These are phyloP conservation scores for Lota lota DNA, from an alignment of 2,113 vertebrate species.

Conservation along the genomic window DNA sequence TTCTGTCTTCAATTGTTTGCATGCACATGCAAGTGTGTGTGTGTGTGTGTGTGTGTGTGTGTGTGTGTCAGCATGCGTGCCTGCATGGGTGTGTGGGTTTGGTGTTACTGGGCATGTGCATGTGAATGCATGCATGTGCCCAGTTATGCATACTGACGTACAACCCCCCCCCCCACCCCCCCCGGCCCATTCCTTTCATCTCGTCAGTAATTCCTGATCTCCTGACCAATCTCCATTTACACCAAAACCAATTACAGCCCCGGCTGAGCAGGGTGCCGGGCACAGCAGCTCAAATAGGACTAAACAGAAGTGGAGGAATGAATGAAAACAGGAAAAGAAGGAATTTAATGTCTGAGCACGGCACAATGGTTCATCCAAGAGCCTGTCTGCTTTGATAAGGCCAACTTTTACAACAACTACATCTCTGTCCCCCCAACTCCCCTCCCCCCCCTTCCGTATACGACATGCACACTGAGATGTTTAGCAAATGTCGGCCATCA, in stretches of 20 bases:
- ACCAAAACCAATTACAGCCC: slow-evolving; percentile 64
- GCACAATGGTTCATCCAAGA: slow-evolving; percentile 17
- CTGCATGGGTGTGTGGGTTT: not conserved
- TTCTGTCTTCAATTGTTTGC: slow-evolving; percentile 3
- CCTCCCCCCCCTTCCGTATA: no score
- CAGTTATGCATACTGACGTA: not conserved
- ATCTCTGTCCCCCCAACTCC: no score
- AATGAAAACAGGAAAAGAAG: slow-evolving; percentile 20
- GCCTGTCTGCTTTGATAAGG: slow-evolving; percentile 37
- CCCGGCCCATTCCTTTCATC: slow-evolving; percentile 16
- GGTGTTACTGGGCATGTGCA: no score
- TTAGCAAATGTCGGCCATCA: not conserved
- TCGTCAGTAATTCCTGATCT: slow-evolving; percentile 45
- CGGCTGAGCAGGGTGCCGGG: slow-evolving; percentile 11
- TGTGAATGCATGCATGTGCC: slow-evolving; percentile 3
- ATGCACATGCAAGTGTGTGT: not conserved
- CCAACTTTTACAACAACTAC: slow-evolving; percentile 9
- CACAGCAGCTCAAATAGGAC: slow-evolving; percentile 25
- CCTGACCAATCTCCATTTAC: slow-evolving; percentile 62
- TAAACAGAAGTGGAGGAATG: slow-evolving; percentile 31
- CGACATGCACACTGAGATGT: not conserved
- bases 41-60: no score
- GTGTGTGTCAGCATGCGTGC: slow-evolving; percentile 4
- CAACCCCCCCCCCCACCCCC: slow-evolving; percentile 7
- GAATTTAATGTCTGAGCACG: slow-evolving; percentile 23